Evolutionary conservation across 30 jellyfish, hydroid and myxozoan genomes (phyloP), one percentile per base, ranked within the genome.

Genomic region (Aurelia sp.): DNA sequence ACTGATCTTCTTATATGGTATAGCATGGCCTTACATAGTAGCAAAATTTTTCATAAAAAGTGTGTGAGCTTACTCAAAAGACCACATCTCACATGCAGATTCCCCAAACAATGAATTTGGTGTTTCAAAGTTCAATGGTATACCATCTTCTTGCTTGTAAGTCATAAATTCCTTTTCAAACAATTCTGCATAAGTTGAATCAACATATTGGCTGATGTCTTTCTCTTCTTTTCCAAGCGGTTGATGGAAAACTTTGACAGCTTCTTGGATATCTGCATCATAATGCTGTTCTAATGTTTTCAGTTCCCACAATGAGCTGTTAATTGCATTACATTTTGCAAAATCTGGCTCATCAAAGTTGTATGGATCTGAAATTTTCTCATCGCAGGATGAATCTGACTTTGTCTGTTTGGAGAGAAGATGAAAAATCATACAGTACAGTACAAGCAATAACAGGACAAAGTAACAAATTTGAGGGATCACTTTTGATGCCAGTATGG

Each of bases 301-400:
- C 41, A 96, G 71, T 75, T 96, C 99, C 99, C 99, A 96, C 76
- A 96, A 72, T 7, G 97, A 90, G 91, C 99, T 96, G 52, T 81
- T 81, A 20, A 96, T 48, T 1, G 99, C 99, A 60, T 84, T 76
- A 84, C 99, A 77, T 80, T 87, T 69, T 38, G 93, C 87, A n/a
- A 97, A 98, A 74, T 95, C 95, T 16, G 78, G 59, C 64, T 89
- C 98, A 13, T 72, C 80, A 74, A 57, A 76, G 4, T 47, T 67
- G 71, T 62, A 95, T 0, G 99, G 99, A 65, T 95, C 99, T 17
- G 74, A 13, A n/a, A 44, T 24, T 20, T 41, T 21, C 27, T 81
- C 68, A 53, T 31, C 9, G 3, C 80, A 24, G 4, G 71, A 19
- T 35, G 58, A 20, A 38, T 47, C 51, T 44, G 71, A 35, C 33